Evolutionary conservation across 2,113 vertebrate species (phyloP).

Genomic region (Panthera uncia): DNA sequence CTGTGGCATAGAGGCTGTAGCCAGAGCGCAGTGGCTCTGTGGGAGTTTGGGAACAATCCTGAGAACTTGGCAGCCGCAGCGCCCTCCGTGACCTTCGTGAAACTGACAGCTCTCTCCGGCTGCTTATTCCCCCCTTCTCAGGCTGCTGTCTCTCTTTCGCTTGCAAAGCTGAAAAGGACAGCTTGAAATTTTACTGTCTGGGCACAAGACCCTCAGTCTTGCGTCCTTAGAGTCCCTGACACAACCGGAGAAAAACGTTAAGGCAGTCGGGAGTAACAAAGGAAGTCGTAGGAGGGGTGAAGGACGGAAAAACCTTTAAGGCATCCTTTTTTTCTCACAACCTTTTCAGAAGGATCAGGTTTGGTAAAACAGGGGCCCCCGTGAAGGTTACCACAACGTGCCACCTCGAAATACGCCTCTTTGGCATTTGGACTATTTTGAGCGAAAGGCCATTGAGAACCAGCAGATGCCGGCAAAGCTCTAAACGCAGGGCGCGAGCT

Average conservation of each 20-base stretch:
- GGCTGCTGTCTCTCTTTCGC: background rate
- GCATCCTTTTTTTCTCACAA: background rate
- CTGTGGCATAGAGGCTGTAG: background rate
- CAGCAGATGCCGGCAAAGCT: background rate
- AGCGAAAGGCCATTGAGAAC: background rate
- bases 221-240: background rate
- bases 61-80: slow-evolving; percentile 51
- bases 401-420: background rate
- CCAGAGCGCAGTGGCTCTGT: slow-evolving; percentile 42
- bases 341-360: background rate
- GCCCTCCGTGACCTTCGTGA: slow-evolving; percentile 60
- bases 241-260: background rate
- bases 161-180: background rate
- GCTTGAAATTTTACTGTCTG: background rate
- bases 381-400: background rate
- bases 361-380: background rate
- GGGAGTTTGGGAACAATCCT: slow-evolving; percentile 58
- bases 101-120: background rate
- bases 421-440: background rate
- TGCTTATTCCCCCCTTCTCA: background rate
- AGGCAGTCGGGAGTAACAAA: background rate
- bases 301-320: background rate
- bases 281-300: background rate
- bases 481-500: background rate
- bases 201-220: background rate